Conservation (phyloP, 1,140 invertebrate genomes). For the Steinernema feltiae region DNA sequence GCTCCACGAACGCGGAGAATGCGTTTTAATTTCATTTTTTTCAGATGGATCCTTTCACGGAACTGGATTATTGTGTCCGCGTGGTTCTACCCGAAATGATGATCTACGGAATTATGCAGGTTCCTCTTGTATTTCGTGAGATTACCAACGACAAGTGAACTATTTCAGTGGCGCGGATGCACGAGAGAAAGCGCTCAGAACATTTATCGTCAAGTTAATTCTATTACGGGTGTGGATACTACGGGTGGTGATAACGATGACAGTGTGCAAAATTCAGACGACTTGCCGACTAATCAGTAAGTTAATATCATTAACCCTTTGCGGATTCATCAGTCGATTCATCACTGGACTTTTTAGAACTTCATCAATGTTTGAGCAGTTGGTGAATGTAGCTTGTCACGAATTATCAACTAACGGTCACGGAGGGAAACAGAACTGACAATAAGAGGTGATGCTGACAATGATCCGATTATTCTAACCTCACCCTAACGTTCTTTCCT, state of each 20-base stretch:
- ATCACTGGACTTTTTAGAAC: too few relatives aligned
- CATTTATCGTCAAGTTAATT: too few relatives aligned
- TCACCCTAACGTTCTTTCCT: not conserved
- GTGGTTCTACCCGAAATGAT: constrained; percentile 1
- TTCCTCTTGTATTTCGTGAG: too few relatives aligned
- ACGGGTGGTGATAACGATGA: not conserved
- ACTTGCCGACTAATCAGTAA: not conserved
- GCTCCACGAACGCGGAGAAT: too few relatives aligned
- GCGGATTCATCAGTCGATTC: too few relatives aligned
- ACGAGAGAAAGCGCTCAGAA: not conserved
- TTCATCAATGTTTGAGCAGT: not conserved
- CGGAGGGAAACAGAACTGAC: not conserved
- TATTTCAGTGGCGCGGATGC: not conserved
- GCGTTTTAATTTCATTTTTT: too few relatives aligned
- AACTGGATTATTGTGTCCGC: not conserved
- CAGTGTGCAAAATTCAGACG: not conserved
- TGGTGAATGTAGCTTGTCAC: not conserved
- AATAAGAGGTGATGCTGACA: too few relatives aligned
- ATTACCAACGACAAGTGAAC: too few relatives aligned
- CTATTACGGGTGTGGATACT: not conserved
- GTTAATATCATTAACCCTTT: too few relatives aligned
- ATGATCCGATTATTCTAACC: too few relatives aligned
- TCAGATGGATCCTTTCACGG: not conserved
- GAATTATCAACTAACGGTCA: not conserved
- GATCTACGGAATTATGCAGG: not conserved